Conservation (phyloP, 2,113 vertebrate species). For the Limnothrissa miodon region DNA sequence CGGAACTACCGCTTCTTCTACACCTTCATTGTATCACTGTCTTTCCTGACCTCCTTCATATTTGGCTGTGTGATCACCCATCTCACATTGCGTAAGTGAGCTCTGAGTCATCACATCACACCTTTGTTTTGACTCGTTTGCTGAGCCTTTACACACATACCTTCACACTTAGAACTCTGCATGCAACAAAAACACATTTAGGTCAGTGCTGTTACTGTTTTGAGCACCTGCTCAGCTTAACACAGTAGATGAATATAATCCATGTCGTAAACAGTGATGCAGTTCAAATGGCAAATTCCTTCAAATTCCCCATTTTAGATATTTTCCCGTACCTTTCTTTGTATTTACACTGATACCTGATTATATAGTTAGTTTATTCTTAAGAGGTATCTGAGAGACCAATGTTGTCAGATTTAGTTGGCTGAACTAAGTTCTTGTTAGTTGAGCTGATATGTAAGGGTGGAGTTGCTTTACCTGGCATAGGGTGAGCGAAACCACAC, state of each 20-base stretch:
- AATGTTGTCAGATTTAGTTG: neutral
- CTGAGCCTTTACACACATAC: neutral
- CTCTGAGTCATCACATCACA: neutral
- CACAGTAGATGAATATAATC: neutral
- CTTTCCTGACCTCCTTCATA: slow-evolving; percentile 95
- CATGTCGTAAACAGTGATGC: neutral
- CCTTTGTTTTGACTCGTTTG: slow-evolving; percentile 10
- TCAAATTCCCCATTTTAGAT: no score
- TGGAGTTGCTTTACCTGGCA: neutral
- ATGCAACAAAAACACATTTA: neutral
- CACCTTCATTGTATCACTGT: slow-evolving; percentile 93
- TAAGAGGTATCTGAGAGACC: neutral
- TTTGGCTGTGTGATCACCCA: slow-evolving; percentile 93
- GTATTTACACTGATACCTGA: neutral
- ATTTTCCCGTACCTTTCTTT: neutral
- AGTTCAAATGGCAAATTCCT: no score
- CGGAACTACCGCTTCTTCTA: slow-evolving; percentile 98
- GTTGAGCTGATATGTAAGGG: neutral
- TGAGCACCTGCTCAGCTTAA: neutral
- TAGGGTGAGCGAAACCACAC: neutral
- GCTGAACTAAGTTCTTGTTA: neutral
- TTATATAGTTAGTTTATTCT: no score
- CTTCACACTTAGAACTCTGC: neutral
- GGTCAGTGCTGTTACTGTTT: neutral
- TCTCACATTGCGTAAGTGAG: slow-evolving; percentile 80